Evolutionary conservation across 2,113 vertebrate species (phyloP).

Genomic region (Edolisoma coerulescens): DNA sequence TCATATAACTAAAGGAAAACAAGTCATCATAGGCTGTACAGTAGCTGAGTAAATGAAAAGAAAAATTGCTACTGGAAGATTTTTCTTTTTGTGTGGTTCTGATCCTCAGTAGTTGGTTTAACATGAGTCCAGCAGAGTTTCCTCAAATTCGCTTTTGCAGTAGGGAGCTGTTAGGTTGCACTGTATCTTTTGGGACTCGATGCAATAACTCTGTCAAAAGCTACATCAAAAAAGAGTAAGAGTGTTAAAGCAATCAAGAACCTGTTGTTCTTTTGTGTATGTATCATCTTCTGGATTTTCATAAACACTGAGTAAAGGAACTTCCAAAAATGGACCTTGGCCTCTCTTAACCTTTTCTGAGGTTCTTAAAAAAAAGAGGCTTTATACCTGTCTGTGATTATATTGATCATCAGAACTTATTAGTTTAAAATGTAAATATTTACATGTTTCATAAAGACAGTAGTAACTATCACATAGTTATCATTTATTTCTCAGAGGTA

Average conservation of each 20-base stretch:
- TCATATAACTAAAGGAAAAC: conserved; percentile 69
- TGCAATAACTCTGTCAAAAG: not conserved
- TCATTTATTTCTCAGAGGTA: not conserved
- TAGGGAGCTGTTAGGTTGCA: not conserved
- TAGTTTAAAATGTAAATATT: not conserved
- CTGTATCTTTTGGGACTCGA: not conserved
- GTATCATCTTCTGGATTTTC: not conserved
- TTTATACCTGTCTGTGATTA: not conserved
- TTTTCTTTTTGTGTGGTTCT: conserved; percentile 37
- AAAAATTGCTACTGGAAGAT: not conserved
- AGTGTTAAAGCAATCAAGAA: not conserved
- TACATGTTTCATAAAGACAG: not conserved
- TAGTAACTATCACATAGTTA: not conserved
- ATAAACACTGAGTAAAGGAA: not conserved
- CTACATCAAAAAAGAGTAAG: not conserved
- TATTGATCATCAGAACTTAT: not conserved
- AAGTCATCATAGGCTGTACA: conserved; percentile 59
- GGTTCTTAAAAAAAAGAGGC: not conserved
- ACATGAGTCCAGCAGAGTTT: not conserved
- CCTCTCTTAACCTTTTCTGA: not conserved
- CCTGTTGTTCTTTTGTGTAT: not conserved
- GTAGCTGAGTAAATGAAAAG: conserved; percentile 64
- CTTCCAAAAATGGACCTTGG: not conserved
- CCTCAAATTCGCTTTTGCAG: not conserved
- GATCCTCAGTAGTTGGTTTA: conserved; percentile 30